Evolutionary conservation across 2,888 invertebrate genomes (phyloP).

Genomic region (Geotrupes spiniger): DNA sequence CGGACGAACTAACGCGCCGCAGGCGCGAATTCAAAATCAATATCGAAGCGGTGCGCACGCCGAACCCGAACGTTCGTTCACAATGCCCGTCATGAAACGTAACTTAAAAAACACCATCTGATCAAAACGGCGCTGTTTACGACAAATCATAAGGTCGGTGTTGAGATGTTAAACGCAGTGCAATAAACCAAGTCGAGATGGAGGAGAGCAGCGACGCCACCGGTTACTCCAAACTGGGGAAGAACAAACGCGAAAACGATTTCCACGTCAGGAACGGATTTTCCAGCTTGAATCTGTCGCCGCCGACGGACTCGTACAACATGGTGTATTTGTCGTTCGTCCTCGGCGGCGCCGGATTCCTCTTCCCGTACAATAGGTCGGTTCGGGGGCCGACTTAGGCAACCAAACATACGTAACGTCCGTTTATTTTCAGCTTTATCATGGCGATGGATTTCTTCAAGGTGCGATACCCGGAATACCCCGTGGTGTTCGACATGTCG

Average conservation of each 20-base stretch:
- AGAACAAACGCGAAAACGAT: constrained; percentile 37
- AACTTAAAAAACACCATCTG: background rate
- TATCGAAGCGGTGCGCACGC: constrained; percentile 18
- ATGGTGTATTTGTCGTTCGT: constrained; percentile 73
- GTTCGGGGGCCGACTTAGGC: constrained; percentile 18
- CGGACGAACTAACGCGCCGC: constrained; percentile 14
- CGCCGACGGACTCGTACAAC: constrained; percentile 69
- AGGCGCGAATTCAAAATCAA: constrained; percentile 33
- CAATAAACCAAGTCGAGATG: constrained; percentile 25
- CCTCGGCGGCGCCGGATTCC: constrained; percentile 84
- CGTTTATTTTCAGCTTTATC: constrained; percentile 76
- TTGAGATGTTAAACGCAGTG: background rate
- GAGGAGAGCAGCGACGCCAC: constrained; percentile 40
- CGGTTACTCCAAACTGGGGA: constrained; percentile 45
- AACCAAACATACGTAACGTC: background rate
- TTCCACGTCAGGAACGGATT: constrained; percentile 51
- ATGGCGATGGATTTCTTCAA: constrained; percentile 93
- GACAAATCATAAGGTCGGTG: too few relatives aligned
- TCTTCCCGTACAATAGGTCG: constrained; percentile 90
- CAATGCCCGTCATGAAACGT: background rate
- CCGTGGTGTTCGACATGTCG: constrained; percentile 90
- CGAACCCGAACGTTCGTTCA: background rate
- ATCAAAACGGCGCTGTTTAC: background rate
- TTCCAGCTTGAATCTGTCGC: constrained; percentile 56
- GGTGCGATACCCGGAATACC: constrained; percentile 75